Conservation (phyloP, 2,888 invertebrate genomes). For the Andrena chrysosceles region DNA sequence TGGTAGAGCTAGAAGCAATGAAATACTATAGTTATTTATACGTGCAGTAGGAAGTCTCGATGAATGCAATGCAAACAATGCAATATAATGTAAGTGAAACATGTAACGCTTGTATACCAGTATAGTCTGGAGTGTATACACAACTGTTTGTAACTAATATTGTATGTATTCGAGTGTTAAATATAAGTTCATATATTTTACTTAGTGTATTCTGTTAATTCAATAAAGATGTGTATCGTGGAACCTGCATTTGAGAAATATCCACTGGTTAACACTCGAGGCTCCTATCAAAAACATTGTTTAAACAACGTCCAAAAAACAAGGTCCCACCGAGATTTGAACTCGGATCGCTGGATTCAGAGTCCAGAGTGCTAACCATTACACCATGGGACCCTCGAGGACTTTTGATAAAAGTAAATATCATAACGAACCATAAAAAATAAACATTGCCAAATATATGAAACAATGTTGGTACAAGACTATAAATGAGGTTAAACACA, state of each 20-base stretch:
- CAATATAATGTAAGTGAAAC: neutral
- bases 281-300: conserved; percentile 1
- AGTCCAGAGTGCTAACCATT: conserved; percentile 93
- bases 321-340: conserved; percentile 92
- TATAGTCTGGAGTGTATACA: neutral
- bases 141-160: neutral
- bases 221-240: neutral
- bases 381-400: conserved; percentile 88
- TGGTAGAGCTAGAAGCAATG: neutral
- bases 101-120: neutral
- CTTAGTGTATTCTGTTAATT: neutral
- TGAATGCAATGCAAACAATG: conserved; percentile 22
- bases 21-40: too few relatives aligned
- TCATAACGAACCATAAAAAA: conserved; percentile 15
- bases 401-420: neutral
- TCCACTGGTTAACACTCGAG: too few relatives aligned
- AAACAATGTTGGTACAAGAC: neutral
- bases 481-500: neutral
- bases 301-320: conserved; percentile 53
- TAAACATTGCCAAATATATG: neutral
- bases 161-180: neutral
- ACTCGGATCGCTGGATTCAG: conserved; percentile 93
- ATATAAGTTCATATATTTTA: neutral
- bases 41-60: neutral
- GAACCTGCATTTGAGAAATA: neutral